These are phyloP conservation scores for Notoglanidium macrostoma DNA, from an alignment of 2,797 vertebrate genomes.

Conservation along the genomic window DNA sequence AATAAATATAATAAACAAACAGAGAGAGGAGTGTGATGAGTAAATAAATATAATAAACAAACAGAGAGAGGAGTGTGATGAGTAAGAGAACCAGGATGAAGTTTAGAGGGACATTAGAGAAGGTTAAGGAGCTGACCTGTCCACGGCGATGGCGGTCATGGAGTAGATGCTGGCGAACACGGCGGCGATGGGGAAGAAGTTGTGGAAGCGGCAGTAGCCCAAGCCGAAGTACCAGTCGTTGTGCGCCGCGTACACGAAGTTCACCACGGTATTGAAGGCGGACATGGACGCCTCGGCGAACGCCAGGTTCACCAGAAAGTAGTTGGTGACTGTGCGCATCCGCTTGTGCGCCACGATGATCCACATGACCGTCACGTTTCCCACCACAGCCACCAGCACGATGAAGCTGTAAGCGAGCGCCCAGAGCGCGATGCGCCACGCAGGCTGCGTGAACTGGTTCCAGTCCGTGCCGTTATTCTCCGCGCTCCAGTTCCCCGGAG, in stretches of 20 bases:
- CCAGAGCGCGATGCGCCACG: slow-evolving; percentile 92
- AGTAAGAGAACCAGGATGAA: background rate
- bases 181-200: slow-evolving; percentile 96
- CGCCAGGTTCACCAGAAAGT: slow-evolving; percentile 92
- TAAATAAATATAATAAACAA: background rate
- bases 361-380: slow-evolving; percentile 93
- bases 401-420: slow-evolving; percentile 86
- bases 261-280: slow-evolving; percentile 93
- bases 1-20: background rate
- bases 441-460: slow-evolving; percentile 91
- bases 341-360: slow-evolving; percentile 93
- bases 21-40: background rate
- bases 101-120: background rate
- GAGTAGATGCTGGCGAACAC: slow-evolving; percentile 98
- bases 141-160: slow-evolving; percentile 93
- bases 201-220: slow-evolving; percentile 96
- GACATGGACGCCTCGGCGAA: slow-evolving; percentile 95
- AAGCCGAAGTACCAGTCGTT: slow-evolving; percentile 95
- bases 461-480: slow-evolving; percentile 72
- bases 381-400: slow-evolving; percentile 88
- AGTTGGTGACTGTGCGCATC: slow-evolving; percentile 98
- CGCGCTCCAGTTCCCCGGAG: slow-evolving; percentile 57
- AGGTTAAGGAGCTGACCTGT: slow-evolving; percentile 80
- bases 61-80: background rate
- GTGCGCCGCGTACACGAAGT: slow-evolving; percentile 91